Percentiles rank a stretch among this genome's conserved stretches.
Conservation (phyloP, 2,113 vertebrate genomes). For the Cinclus cinclus region DNA sequence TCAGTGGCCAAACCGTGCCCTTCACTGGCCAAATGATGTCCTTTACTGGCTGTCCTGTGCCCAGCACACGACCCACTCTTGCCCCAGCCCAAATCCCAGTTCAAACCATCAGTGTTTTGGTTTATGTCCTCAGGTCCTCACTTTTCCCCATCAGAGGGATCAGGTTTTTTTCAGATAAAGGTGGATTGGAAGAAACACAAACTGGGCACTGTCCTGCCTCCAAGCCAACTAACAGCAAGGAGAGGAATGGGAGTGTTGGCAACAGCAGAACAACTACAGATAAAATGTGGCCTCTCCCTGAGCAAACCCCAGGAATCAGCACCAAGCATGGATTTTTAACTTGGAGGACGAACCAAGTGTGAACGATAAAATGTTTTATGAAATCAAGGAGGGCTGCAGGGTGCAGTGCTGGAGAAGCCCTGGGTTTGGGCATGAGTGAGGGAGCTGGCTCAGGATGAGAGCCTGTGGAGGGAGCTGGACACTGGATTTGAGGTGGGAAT, state of each 20-base stretch:
- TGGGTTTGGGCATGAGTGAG: fast-evolving
- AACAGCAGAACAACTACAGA: neutral
- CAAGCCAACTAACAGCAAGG: fast-evolving
- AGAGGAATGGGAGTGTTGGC: neutral
- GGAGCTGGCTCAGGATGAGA: neutral
- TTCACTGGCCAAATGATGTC: neutral
- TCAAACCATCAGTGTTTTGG: too few species aligned
- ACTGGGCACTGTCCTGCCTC: neutral
- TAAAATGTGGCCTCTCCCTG: neutral
- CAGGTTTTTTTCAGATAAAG: neutral
- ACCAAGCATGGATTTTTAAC: neutral
- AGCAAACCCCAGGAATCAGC: neutral
- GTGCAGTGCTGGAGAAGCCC: neutral
- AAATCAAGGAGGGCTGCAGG: neutral
- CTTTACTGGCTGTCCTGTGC: neutral
- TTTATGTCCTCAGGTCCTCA: neutral
- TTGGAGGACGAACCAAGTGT: neutral
- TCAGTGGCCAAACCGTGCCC: neutral
- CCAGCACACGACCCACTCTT: fast-evolving
- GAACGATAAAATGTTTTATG: fast-evolving
- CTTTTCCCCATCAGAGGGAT: neutral
- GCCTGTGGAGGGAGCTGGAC: neutral
- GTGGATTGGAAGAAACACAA: neutral
- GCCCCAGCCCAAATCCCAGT: neutral
- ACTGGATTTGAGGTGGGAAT: neutral